These are phyloP conservation scores for Myiotriccus ornatus DNA, from an alignment of 2,797 vertebrate genomes.

Conservation along the genomic window DNA sequence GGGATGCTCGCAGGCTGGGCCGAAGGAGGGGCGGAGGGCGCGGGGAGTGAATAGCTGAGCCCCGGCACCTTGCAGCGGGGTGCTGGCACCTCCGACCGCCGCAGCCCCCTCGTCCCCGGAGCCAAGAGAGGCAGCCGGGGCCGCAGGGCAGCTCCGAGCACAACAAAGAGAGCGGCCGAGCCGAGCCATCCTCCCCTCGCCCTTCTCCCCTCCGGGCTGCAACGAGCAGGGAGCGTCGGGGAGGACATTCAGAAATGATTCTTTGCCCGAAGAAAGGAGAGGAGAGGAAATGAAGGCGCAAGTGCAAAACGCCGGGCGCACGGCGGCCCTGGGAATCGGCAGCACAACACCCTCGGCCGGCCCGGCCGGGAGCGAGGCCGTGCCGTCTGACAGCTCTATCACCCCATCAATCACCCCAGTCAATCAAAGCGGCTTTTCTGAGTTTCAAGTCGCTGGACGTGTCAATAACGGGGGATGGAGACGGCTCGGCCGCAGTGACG, in stretches of 20 bases:
- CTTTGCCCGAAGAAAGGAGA: not conserved
- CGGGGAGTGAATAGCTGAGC: not conserved
- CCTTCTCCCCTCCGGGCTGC: not conserved
- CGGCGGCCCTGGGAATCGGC: conserved; percentile 31
- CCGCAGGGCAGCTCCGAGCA: not conserved
- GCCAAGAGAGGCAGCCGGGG: not conserved
- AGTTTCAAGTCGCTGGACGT: conserved; percentile 70
- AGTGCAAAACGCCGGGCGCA: not conserved
- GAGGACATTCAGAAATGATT: not conserved
- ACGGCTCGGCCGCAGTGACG: conserved; percentile 56
- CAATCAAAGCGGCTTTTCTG: conserved; percentile 84
- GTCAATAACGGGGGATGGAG: conserved; percentile 75
- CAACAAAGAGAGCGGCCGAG: conserved; percentile 33
- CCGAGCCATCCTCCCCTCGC: not conserved
- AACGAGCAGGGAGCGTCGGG: not conserved
- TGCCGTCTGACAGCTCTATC: conserved; percentile 83
- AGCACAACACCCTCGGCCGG: conserved; percentile 47
- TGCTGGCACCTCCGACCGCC: not conserved
- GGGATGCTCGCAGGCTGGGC: not conserved
- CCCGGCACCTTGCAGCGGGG: conserved; percentile 5
- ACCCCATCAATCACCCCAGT: conserved; percentile 78
- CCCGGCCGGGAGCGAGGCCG: conserved; percentile 33
- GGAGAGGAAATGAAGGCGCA: not conserved
- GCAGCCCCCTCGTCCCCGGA: not conserved
- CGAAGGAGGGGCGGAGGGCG: not conserved